These are phyloP conservation scores for Sipha flava DNA, from an alignment of 1,140 invertebrate genomes.

Conservation along the genomic window DNA sequence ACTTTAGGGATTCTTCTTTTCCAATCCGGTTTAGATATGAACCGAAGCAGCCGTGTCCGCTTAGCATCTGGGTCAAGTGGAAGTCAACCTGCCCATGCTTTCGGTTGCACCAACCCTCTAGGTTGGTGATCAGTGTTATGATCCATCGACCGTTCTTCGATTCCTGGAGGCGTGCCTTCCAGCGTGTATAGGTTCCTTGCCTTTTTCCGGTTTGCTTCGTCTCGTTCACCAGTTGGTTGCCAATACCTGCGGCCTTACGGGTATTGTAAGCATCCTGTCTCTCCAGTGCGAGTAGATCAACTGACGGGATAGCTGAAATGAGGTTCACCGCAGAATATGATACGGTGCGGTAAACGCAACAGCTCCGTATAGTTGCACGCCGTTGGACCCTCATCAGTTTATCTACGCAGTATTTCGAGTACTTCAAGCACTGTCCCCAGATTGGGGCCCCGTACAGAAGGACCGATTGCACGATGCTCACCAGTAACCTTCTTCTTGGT, in stretches of 20 bases:
- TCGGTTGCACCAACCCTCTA: not conserved
- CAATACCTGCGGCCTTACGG: too few species aligned
- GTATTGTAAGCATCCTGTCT: not conserved
- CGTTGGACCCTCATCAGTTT: not conserved
- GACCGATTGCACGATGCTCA: not conserved
- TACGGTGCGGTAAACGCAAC: not conserved
- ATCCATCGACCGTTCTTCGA: not conserved
- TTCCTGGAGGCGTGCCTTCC: not conserved
- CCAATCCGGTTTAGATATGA: too few species aligned
- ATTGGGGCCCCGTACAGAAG: not conserved
- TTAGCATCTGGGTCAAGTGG: not conserved
- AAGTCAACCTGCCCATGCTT: not conserved
- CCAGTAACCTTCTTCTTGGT: not conserved
- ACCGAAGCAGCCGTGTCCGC: not conserved
- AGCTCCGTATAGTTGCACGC: fast-evolving
- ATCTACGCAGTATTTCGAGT: not conserved
- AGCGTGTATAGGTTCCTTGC: not conserved
- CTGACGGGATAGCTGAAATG: not conserved
- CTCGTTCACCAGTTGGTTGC: too few species aligned
- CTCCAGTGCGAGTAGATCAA: not conserved
- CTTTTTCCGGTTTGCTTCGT: not conserved
- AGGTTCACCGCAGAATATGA: not conserved
- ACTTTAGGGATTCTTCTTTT: too few species aligned
- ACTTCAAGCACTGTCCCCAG: not conserved
- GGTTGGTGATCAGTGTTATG: not conserved